Base-by-base conservation (phyloP, 2,888 invertebrate species). In the Synergus japonicus region DNA sequence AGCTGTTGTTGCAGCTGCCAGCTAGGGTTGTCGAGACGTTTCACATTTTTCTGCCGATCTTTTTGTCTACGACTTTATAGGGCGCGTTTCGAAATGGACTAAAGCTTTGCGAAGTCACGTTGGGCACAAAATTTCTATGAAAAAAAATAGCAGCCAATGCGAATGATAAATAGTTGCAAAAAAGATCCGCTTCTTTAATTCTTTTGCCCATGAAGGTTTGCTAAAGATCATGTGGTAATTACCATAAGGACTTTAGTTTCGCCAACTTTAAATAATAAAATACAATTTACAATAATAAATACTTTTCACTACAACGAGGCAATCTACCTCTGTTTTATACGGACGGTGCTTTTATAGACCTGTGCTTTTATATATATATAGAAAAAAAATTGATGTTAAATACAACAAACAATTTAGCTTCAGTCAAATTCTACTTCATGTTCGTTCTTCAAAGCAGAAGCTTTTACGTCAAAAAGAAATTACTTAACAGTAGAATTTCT, bases 1-100 rank as follows among this genome's bases (percentile, higher is more conserved):
- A 89, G 89, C 89, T 89, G 89, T 88, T 86, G 84, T 82, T 85
- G 87, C 89, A 89, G 88, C 87, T 89, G 89, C 86, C 73, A 73
- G 54, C 73, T 73, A 73, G 73, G 73, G 73, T 73, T 58, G 73
- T 58, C 73, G 73, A 54, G 54, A 73, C 73, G 73, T 73, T 73
- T 73, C 73, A 73, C 73, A 73, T 73, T 73, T 73, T 73, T 73
- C 73, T 73, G 54, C 54, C 73, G 73, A 73, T 73, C 73, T 73
- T 73, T 73, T 73, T 73, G 73, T 73, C 73, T 73, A 73, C 73
- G 54, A 73, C 73, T 73, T 73, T 73, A 73, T 73, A 73, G 73
- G 73, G 73, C 73, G 73, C 73, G n/a, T 73, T 73, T 18, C 54
- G n/a, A 73, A 73, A 73, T 73, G 54, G 54, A 73, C 73, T 73